These are phyloP conservation scores for Bugula neritina DNA, from an alignment of 2,888 invertebrate species.

Conservation along the genomic window DNA sequence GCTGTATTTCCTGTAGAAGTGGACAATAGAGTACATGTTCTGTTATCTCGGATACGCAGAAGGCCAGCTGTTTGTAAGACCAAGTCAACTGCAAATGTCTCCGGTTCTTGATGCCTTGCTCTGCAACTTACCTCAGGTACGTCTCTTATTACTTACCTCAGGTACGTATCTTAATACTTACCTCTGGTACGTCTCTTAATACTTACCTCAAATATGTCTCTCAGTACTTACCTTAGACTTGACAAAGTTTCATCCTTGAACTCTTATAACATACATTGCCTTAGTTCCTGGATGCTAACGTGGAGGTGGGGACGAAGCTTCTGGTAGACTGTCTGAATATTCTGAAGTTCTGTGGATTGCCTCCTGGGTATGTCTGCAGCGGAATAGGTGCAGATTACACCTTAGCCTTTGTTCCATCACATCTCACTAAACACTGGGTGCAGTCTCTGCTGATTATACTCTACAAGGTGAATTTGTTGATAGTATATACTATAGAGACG, in stretches of 20 bases:
- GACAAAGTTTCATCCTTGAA: too few species aligned
- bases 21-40: slow-evolving; percentile 7
- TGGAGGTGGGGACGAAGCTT: slow-evolving; percentile 81
- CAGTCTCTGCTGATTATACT: slow-evolving; percentile 84
- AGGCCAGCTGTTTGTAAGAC: slow-evolving; percentile 1
- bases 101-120: slow-evolving; percentile 8
- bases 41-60: slow-evolving; percentile 5
- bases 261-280: not conserved
- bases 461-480: slow-evolving; percentile 71
- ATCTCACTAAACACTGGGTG: slow-evolving; percentile 83
- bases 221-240: too few species aligned
- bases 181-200: too few species aligned
- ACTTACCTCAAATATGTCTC: too few species aligned
- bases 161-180: not conserved
- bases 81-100: not conserved
- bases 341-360: slow-evolving; percentile 76
- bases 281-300: slow-evolving; percentile 83
- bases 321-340: slow-evolving; percentile 75
- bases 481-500: too few species aligned
- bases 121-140: slow-evolving; percentile 9
- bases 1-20: not conserved
- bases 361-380: slow-evolving; percentile 61
- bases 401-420: slow-evolving; percentile 79
- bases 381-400: slow-evolving; percentile 69
- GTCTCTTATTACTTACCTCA: not conserved